Evolutionary conservation across 2,797 vertebrate genomes (phyloP), one percentile per base, ranked within the genome.

Genomic region (Catharus ustulatus): DNA sequence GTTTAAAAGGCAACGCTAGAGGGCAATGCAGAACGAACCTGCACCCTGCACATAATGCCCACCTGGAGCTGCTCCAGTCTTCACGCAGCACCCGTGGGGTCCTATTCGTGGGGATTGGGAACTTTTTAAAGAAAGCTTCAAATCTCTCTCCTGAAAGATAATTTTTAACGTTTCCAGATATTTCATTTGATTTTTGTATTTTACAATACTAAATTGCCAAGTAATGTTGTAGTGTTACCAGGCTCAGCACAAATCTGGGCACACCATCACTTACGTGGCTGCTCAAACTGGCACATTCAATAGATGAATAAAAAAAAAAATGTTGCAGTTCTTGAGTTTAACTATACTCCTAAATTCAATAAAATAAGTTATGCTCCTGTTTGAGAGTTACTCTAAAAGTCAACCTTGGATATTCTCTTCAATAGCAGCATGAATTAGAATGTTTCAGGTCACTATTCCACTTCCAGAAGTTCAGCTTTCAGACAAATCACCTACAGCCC

Each of bases 61-160:
- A 34, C 4, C 46, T 45, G 26, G 24, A 34, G 29, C 3, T 27
- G 30, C 23, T 55, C 17, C 38, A 9, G 1, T 0, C 13, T 1
- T 17, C 38, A 6, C 0, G 0, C 21, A 73, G 22, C 38, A 27
- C 34, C 29, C 1, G 0, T 1, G 9, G 22, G 17, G 20, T 62
- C 20, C 8, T 13, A 0, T 14, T 43, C 29, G 49, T 5, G 51
- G 23, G 23, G 7, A 11, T 82, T 32, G 34, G 18, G n/a, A 79
- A 42, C 29, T 24, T 69, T 2, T 2, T 1, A 46, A 26, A 69
- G n/a, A 52, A 62, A 34, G 63, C 5, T 42, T 40, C 15, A 51
- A 8, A 55, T n/a, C 15, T 49, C n/a, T 45, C 15, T 9, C 26
- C 27, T 49, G 13, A 84, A 71, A 74, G 9, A 38, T 5, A 27